These are phyloP conservation scores for Stenurella melanura DNA, from an alignment of 2,888 invertebrate genomes.

Conservation along the genomic window DNA sequence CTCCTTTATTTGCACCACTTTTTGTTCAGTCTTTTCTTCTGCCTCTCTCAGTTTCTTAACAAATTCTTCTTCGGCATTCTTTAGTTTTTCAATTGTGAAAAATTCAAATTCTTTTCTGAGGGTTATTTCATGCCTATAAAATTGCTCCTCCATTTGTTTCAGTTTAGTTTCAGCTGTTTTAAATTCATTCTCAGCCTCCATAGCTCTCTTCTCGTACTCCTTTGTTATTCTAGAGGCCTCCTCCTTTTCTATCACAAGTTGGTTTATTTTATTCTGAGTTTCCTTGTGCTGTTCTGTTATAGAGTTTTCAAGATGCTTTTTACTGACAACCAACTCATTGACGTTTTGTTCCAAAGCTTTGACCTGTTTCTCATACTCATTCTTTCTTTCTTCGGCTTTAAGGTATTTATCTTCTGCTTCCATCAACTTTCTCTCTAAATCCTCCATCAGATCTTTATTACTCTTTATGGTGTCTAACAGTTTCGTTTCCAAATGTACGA, in stretches of 20 bases:
- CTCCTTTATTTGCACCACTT: slow-evolving; percentile 71
- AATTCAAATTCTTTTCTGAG: slow-evolving; percentile 58
- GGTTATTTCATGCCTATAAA: slow-evolving; percentile 52
- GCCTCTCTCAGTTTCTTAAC: slow-evolving; percentile 59
- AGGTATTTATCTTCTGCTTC: slow-evolving; percentile 54
- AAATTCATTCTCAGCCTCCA: slow-evolving; percentile 59
- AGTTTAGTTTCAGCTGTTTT: slow-evolving; percentile 59
- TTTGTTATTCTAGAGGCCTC: slow-evolving; percentile 52
- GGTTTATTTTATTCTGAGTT: slow-evolving; percentile 65
- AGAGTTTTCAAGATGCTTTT: slow-evolving; percentile 60
- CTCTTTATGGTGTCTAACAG: slow-evolving; percentile 8
- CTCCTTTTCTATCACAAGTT: slow-evolving; percentile 65
- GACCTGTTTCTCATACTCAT: slow-evolving; percentile 58
- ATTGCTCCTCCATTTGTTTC: slow-evolving; percentile 54
- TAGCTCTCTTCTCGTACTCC: slow-evolving; percentile 49
- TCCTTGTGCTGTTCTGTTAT: slow-evolving; percentile 65
- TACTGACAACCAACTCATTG: slow-evolving; percentile 54
- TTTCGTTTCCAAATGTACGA: slow-evolving; percentile 41
- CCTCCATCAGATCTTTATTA: slow-evolving; percentile 68
- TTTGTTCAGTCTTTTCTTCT: slow-evolving; percentile 57
- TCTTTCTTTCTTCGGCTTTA: slow-evolving; percentile 59
- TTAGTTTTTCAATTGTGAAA: slow-evolving; percentile 55
- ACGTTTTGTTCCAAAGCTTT: slow-evolving; percentile 64
- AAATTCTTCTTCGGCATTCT: slow-evolving; percentile 61
- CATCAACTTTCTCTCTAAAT: slow-evolving; percentile 68